phyloP scores from a whole-genome alignment of 2,888 invertebrate genomes.

The Entomobrya multifasciata region DNA sequence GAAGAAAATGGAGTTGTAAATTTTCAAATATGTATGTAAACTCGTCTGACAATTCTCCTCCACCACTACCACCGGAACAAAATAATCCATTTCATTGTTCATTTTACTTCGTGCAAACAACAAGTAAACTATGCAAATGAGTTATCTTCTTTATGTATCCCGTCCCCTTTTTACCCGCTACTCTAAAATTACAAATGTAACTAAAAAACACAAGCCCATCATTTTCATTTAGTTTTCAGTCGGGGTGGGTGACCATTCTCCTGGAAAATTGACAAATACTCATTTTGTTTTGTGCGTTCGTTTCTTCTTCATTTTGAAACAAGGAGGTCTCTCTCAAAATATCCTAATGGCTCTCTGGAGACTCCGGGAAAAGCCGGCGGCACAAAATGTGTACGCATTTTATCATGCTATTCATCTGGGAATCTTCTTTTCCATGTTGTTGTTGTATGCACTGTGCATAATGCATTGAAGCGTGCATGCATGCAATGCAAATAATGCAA shows the following conservation, averaged over 20 bases:
- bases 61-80: background rate
- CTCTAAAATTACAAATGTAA: conserved; percentile 51
- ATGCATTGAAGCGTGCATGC: background rate
- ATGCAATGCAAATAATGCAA: conserved; percentile 57
- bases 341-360: conserved; percentile 61
- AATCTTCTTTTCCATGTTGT: conserved; percentile 17
- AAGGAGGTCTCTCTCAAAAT: conserved; percentile 18
- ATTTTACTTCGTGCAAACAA: background rate
- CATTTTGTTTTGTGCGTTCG: conserved; percentile 20
- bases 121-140: conserved; percentile 41
- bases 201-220: conserved; percentile 26
- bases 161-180: background rate
- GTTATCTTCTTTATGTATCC: background rate
- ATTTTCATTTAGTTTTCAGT: background rate
- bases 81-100: conserved; percentile 23
- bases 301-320: conserved; percentile 34
- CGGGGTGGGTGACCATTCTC: conserved; percentile 59
- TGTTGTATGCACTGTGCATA: background rate
- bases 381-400: conserved; percentile 49
- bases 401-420: background rate
- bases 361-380: conserved; percentile 27
- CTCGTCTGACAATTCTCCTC: background rate
- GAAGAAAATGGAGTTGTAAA: conserved; percentile 44
- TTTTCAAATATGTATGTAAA: conserved; percentile 8
- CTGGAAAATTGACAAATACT: conserved; percentile 72